These are phyloP conservation scores for Eupithecia dodoneata DNA, from an alignment of 2,888 invertebrate species.

Conservation along the genomic window DNA sequence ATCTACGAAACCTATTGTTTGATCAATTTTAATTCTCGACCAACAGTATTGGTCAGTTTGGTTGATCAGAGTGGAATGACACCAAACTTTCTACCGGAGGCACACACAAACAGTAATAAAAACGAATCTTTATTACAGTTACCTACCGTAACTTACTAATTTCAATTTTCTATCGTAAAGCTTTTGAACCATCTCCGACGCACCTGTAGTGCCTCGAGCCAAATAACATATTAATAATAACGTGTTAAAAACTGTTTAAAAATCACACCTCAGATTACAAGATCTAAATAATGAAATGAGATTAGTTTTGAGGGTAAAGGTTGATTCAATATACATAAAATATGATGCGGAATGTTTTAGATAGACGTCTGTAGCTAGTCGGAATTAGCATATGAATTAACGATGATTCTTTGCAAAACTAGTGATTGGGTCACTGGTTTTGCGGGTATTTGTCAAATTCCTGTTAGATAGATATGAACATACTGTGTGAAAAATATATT, in stretches of 20 bases:
- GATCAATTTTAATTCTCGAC: no score
- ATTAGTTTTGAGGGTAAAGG: constrained; percentile 33
- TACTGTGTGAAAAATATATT: neutral
- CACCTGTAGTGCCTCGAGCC: constrained; percentile 43
- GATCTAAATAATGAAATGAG: constrained; percentile 21
- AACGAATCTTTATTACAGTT: constrained; percentile 43
- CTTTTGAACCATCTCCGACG: constrained; percentile 35
- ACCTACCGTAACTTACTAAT: constrained; percentile 47
- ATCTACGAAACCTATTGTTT: no score
- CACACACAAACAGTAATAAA: constrained; percentile 40
- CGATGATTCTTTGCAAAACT: constrained; percentile 1
- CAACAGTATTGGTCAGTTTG: neutral
- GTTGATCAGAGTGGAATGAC: neutral
- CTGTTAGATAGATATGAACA: neutral
- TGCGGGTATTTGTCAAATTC: neutral
- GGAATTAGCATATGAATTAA: neutral
- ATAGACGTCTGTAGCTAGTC: neutral
- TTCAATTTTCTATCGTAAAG: constrained; percentile 47
- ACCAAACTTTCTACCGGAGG: constrained; percentile 29
- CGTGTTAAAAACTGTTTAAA: constrained; percentile 41
- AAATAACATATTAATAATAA: constrained; percentile 41
- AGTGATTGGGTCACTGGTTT: neutral
- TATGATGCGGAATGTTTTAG: constrained; percentile 7
- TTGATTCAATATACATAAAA: constrained; percentile 28
- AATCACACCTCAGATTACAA: constrained; percentile 39